Percentiles rank a stretch among this genome's conserved stretches.
Evolutionary conservation across 64 coral and sea anemone genomes (phyloP).

Genomic region (Stichodactyla helianthus): DNA sequence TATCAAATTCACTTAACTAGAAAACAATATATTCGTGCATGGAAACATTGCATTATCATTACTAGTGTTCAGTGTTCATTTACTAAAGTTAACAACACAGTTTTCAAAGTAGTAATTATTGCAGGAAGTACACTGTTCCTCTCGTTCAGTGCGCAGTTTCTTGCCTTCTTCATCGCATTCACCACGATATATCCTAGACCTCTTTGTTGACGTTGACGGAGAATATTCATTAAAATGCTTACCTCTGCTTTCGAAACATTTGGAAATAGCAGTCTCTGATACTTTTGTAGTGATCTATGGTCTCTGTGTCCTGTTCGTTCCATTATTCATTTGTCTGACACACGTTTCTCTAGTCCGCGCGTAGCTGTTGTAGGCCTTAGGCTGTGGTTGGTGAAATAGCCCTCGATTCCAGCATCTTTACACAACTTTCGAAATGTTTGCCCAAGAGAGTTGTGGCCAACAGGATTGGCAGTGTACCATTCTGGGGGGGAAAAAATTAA

Average conservation of each 20-base stretch:
- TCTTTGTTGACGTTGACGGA: no score
- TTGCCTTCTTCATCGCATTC: no score
- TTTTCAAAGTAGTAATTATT: no score
- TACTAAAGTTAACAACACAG: no score
- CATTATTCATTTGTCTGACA: slow-evolving; percentile 34
- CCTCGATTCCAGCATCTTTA: neutral
- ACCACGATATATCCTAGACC: no score
- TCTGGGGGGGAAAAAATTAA: slow-evolving; percentile 25
- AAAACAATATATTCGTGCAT: no score
- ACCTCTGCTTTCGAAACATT: neutral
- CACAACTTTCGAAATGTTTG: slow-evolving; percentile 33
- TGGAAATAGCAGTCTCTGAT: slow-evolving; percentile 7
- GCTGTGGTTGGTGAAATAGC: slow-evolving; percentile 20
- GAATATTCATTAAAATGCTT: neutral
- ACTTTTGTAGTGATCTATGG: slow-evolving; percentile 18
- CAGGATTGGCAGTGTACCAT: slow-evolving; percentile 24
- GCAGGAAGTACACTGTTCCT: no score
- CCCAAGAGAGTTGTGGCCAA: slow-evolving; percentile 34
- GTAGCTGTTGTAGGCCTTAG: neutral
- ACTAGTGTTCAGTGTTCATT: no score
- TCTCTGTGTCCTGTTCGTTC: slow-evolving; percentile 19
- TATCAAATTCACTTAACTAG: no score
- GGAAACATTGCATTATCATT: no score
- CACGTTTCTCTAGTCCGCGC: slow-evolving; percentile 6
- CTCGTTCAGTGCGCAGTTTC: no score